Evolutionary conservation across 2,888 invertebrate species (phyloP).

Genomic region (Hermaeophaga mercurialis): DNA sequence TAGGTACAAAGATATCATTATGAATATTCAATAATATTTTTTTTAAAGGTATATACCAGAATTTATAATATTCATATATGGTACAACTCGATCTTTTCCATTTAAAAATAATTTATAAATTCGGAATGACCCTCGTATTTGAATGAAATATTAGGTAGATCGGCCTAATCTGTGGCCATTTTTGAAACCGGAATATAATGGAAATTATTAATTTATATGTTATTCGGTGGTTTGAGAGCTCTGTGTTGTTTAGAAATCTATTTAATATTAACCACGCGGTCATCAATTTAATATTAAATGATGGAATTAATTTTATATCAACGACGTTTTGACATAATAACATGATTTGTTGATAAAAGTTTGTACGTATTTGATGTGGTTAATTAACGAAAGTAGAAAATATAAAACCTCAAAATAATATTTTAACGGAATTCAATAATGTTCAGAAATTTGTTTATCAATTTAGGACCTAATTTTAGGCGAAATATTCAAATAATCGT

Average conservation of each 20-base stretch:
- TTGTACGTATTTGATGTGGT: conserved; percentile 13
- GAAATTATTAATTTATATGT: conserved; percentile 43
- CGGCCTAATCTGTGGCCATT: conserved; percentile 39
- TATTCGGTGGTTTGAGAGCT: conserved; percentile 28
- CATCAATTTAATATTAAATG: conserved; percentile 25
- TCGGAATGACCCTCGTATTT: neutral
- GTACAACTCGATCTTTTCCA: too few relatives aligned
- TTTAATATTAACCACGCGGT: conserved; percentile 27
- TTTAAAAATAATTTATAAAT: too few relatives aligned
- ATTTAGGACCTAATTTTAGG: too few relatives aligned
- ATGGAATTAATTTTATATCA: conserved; percentile 27
- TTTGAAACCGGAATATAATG: conserved; percentile 38
- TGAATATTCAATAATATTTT: too few relatives aligned
- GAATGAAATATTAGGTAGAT: conserved; percentile 20
- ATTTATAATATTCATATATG: too few relatives aligned
- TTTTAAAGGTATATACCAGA: too few relatives aligned
- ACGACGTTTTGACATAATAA: conserved; percentile 20
- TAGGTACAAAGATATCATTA: too few relatives aligned
- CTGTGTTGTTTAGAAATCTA: conserved; percentile 25
- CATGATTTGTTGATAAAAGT: conserved; percentile 8
- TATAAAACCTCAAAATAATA: too few relatives aligned
- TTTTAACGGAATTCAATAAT: too few relatives aligned
- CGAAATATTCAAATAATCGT: too few relatives aligned
- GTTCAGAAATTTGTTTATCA: too few relatives aligned
- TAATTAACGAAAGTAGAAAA: conserved; percentile 1